Evolutionary conservation across 2,888 invertebrate genomes (phyloP).

Genomic region (Eupithecia dodoneata): DNA sequence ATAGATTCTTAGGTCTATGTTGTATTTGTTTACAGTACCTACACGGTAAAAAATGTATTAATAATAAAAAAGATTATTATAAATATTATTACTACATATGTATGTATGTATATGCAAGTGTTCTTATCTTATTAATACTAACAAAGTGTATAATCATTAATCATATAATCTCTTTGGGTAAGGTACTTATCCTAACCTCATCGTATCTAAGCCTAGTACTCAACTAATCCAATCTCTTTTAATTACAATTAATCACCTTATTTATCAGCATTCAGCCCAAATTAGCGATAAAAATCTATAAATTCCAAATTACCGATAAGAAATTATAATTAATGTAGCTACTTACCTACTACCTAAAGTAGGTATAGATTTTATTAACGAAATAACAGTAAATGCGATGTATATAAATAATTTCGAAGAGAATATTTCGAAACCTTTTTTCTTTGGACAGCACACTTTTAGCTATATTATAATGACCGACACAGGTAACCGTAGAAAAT

Average conservation of each 20-base stretch:
- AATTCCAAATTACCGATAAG: background rate
- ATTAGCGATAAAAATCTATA: background rate
- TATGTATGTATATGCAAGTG: background rate
- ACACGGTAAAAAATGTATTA: background rate
- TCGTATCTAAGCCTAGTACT: background rate
- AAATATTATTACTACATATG: no score
- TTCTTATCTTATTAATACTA: constrained; percentile 3
- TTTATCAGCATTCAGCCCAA: constrained; percentile 2
- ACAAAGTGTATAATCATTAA: background rate
- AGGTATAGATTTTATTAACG: background rate
- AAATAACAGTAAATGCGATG: background rate
- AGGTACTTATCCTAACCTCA: background rate
- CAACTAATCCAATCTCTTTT: background rate
- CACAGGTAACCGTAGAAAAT: background rate
- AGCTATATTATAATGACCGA: background rate
- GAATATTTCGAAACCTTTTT: background rate
- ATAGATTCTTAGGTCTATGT: background rate
- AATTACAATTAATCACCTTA: background rate
- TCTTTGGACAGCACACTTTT: background rate
- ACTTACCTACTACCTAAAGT: background rate
- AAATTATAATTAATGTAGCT: background rate
- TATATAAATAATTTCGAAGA: background rate
- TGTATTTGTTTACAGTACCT: background rate
- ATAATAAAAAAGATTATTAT: no score
- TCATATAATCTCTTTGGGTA: background rate